Base-by-base conservation (phyloP, 2,888 invertebrate genomes). In the Eupithecia tripunctaria region DNA sequence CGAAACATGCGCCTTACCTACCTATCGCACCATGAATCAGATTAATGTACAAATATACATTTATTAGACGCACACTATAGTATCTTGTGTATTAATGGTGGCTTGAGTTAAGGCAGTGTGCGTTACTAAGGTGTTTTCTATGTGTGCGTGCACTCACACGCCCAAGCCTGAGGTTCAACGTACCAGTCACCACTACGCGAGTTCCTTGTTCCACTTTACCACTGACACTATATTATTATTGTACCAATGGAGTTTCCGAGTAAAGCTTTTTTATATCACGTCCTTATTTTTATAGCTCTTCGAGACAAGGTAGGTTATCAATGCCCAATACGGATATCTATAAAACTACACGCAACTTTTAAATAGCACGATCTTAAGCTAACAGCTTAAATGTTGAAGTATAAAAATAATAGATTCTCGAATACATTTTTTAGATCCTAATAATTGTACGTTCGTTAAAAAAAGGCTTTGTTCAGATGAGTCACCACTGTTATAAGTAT, bases 141-240 rank as follows among this genome's bases (percentile, higher is more conserved):
- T 73, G 82, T 82, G 83, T 81, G 84, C 79, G 81, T 77, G 72
- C 79, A 78, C 86, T 80, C 86, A 85, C 87, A 89, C 86, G 84
- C 85, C 79, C 77, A 77, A 81, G 73, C 81, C 79, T 85, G 90
- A 90, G 91, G 94, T 94, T 94, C 94, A 94, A 94, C 89, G 94
- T 88, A 92, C 94, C 90, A 92, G 88, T 90, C 89, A 87, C 91
- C 89, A 92, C 93, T 91, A 89, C 89, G 91, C 91, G 91, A 94
- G 94, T 94, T 94, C 94, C 94, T 94, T 94, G 94, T 94, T 94
- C 94, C 90, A 94, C 94, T 94, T 94, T 92, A 91, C 87, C 86
- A 93, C 91, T 92, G 91, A 90, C 91, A 92, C 91, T 91, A 90
- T 91, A 90, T 92, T 94, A 93, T 92, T 94, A 93, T 92, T 88